Conservation (phyloP, 2,797 vertebrate species). For the Margarornis squamiger region DNA sequence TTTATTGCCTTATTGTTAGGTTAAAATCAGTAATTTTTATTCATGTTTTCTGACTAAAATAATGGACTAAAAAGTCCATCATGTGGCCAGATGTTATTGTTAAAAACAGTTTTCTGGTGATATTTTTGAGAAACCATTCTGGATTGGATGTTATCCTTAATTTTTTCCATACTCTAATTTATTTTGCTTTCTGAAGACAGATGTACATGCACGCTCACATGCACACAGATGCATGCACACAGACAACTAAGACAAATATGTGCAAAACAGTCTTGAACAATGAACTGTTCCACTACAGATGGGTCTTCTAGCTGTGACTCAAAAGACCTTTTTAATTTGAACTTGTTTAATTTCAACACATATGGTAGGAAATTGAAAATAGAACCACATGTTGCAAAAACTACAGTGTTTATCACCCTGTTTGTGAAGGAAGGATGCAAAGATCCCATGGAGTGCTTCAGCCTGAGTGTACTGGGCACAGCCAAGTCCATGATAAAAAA, state of each 20-base stretch:
- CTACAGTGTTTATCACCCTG: neutral
- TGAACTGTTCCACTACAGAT: neutral
- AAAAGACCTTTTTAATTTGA: neutral
- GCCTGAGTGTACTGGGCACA: neutral
- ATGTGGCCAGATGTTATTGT: neutral
- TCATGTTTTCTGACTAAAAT: neutral
- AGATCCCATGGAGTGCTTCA: neutral
- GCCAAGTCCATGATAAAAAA: neutral
- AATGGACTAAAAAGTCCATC: neutral
- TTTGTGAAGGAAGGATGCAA: neutral
- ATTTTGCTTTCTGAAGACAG: neutral
- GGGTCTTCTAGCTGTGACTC: neutral
- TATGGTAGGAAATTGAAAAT: neutral
- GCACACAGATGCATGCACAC: neutral
- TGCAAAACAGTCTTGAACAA: neutral
- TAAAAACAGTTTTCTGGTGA: neutral
- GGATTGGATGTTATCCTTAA: neutral
- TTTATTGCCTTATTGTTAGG: neutral
- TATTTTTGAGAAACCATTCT: neutral
- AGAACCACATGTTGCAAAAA: neutral
- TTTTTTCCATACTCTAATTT: neutral
- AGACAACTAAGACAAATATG: neutral
- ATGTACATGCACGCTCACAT: no score
- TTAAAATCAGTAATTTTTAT: neutral
- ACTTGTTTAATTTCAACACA: neutral